phyloP scores from a whole-genome alignment of 2,113 vertebrate genomes.

The Pelecanus crispus region DNA sequence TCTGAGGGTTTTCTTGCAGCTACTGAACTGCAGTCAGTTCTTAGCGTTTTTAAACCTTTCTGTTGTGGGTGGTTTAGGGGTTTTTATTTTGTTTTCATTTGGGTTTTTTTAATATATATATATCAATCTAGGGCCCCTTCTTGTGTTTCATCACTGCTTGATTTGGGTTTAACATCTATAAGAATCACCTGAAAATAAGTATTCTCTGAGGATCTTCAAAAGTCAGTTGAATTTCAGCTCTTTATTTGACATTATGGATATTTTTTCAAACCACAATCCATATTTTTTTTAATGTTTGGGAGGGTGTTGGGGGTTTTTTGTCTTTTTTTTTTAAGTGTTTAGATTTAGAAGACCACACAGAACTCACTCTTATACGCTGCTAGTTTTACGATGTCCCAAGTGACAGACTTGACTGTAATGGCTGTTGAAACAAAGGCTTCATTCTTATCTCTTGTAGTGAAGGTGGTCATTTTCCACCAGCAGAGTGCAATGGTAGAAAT shows the following conservation, averaged over 20 bases:
- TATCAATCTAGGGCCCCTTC: neutral
- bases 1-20: neutral
- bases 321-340: neutral
- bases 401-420: neutral
- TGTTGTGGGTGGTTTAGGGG: neutral
- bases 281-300: neutral
- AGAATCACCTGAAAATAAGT: neutral
- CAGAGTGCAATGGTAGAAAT: neutral
- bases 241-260: neutral
- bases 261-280: neutral
- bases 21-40: neutral
- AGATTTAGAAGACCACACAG: neutral
- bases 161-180: neutral
- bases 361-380: neutral
- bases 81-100: neutral
- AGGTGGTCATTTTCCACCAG: neutral
- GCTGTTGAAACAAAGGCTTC: neutral
- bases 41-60: neutral
- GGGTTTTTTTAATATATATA: accelerated
- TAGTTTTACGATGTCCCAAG: neutral
- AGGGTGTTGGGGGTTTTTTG: accelerated
- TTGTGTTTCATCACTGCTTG: neutral
- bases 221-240: neutral
- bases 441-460: neutral
- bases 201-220: neutral